Evolutionary conservation across 1,140 invertebrate genomes (phyloP).

Genomic region (Chironomus tepperi): DNA sequence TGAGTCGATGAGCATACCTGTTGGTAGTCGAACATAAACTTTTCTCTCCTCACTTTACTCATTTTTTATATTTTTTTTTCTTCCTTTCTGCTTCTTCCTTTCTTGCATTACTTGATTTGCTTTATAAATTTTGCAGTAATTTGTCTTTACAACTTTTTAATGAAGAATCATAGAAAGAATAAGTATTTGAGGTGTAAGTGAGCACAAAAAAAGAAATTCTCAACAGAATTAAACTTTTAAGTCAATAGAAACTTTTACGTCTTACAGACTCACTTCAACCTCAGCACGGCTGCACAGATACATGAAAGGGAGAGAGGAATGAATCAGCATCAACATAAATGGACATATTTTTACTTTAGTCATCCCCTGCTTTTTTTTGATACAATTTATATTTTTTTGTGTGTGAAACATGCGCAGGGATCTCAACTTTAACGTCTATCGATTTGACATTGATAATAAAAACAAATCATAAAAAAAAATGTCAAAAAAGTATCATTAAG

Average conservation of each 20-base stretch:
- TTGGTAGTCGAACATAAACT: constrained; percentile 20
- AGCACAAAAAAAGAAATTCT: constrained; percentile 15
- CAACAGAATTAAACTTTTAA: constrained; percentile 14
- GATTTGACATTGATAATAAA: constrained; percentile 13
- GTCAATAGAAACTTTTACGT: constrained; percentile 19
- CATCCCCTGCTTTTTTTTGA: neutral
- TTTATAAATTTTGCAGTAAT: constrained; percentile 22
- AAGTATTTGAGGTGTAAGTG: neutral
- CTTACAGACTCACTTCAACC: neutral
- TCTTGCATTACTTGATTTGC: neutral
- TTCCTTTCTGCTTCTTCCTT: neutral
- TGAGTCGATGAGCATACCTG: constrained; percentile 21
- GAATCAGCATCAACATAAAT: neutral
- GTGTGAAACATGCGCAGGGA: neutral
- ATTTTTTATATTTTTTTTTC: neutral
- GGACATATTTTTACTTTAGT: neutral
- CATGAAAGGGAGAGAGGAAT: neutral
- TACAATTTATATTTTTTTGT: neutral
- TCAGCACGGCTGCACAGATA: neutral
- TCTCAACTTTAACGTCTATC: neutral
- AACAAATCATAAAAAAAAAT: constrained; percentile 18
- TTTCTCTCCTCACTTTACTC: neutral
- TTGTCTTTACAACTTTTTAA: constrained; percentile 24
- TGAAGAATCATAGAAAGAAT: constrained; percentile 11
- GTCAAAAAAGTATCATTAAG: neutral